Evolutionary conservation across 2,888 invertebrate species (phyloP).

Genomic region (Phalangium opilio): DNA sequence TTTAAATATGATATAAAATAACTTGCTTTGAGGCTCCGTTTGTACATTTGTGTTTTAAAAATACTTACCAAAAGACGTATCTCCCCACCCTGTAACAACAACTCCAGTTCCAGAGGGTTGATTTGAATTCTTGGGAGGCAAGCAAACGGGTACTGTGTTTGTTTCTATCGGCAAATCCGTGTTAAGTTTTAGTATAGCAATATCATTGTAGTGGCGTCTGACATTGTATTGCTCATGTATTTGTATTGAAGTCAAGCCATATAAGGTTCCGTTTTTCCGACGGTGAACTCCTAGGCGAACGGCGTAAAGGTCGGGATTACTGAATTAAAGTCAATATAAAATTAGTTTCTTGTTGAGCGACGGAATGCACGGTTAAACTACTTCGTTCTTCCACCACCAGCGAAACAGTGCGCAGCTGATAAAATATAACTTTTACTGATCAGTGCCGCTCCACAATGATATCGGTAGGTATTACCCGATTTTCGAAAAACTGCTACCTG

Average conservation of each 20-base stretch:
- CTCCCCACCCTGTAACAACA: slow-evolving; percentile 15
- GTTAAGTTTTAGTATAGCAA: slow-evolving; percentile 5
- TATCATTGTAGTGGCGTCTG: slow-evolving; percentile 12
- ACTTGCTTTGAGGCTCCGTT: too few relatives aligned
- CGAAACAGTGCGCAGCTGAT: slow-evolving; percentile 13
- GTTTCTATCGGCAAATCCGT: slow-evolving; percentile 1
- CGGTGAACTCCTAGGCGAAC: slow-evolving; percentile 9
- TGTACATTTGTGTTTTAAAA: too few relatives aligned
- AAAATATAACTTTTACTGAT: slow-evolving; percentile 8
- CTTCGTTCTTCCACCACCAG: slow-evolving; percentile 6
- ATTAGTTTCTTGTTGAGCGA: too few relatives aligned
- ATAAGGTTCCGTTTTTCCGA: slow-evolving; percentile 10
- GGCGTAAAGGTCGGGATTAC: slow-evolving; percentile 9
- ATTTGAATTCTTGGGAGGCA: slow-evolving; percentile 7
- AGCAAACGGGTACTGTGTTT: slow-evolving; percentile 9
- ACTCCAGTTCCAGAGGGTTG: slow-evolving; percentile 3
- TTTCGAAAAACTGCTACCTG: slow-evolving; percentile 11
- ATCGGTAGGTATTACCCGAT: slow-evolving; percentile 4
- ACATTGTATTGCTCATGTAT: slow-evolving; percentile 8
- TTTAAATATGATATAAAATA: too few relatives aligned
- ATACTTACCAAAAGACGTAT: slow-evolving; percentile 14
- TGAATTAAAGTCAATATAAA: too few relatives aligned
- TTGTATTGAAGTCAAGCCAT: slow-evolving; percentile 2
- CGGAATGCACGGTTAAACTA: too few relatives aligned
- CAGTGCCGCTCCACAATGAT: slow-evolving; percentile 13